A percentile compares a stretch with the other conserved stretches of the same genome.
These are phyloP conservation scores for Pecten maximus DNA, from an alignment of 2,888 invertebrate species.

Conservation along the genomic window DNA sequence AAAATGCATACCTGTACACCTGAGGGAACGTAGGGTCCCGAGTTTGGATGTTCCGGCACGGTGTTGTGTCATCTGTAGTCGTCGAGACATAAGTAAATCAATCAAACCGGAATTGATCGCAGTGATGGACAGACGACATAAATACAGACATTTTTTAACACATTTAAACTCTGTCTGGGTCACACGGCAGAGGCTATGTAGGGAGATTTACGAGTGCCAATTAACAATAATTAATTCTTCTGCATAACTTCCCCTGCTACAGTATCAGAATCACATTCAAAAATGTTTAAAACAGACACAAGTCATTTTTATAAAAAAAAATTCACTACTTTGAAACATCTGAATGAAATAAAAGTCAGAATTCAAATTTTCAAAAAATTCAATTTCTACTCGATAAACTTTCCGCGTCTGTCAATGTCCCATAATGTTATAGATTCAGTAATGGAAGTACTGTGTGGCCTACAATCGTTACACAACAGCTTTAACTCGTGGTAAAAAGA, in stretches of 20 bases:
- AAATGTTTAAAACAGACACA: neutral
- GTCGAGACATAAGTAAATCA: constrained; percentile 1
- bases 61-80: neutral
- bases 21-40: neutral
- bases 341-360: neutral
- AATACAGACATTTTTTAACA: neutral
- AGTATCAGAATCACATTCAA: neutral
- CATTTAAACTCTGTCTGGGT: neutral
- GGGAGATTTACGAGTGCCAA: neutral
- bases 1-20: constrained; percentile 8
- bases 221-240: neutral
- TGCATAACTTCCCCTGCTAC: neutral
- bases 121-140: constrained; percentile 7
- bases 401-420: neutral
- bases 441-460: neutral
- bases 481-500: neutral
- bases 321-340: neutral
- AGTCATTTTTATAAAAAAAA: neutral
- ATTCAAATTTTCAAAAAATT: neutral
- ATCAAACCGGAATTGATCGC: neutral
- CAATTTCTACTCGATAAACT: constrained; percentile 12
- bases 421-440: neutral
- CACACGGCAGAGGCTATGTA: neutral
- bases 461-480: neutral
- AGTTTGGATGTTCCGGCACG: neutral